A percentile compares a stretch with the other conserved stretches of the same genome.
phyloP scores from a whole-genome alignment of 2,888 invertebrate species.

The Nemoura dubitans region DNA sequence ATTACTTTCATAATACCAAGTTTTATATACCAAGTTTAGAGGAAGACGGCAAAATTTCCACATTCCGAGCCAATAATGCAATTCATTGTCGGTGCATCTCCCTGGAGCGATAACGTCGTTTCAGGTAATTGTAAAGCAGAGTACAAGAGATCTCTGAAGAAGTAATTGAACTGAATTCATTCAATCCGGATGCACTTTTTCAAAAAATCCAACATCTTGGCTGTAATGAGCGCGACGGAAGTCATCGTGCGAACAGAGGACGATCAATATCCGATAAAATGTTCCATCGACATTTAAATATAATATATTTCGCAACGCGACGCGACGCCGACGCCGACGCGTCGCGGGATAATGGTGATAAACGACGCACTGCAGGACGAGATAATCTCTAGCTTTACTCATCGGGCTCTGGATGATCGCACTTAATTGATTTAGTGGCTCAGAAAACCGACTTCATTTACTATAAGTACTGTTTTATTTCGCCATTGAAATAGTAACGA shows the following conservation, averaged over 20 bases:
- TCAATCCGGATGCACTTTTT: not conserved
- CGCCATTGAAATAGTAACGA: too few relatives aligned
- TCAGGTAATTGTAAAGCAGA: not conserved
- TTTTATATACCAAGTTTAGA: not conserved
- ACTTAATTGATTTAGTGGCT: conserved; percentile 19
- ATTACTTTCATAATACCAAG: not conserved
- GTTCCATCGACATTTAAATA: conserved; percentile 34
- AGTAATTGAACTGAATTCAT: not conserved
- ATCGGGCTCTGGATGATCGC: not conserved
- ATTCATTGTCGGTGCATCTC: not conserved
- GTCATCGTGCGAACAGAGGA: not conserved
- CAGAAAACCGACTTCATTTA: not conserved
- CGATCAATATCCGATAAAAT: conserved; percentile 37
- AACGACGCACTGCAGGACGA: conserved; percentile 15
- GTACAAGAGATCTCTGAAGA: not conserved
- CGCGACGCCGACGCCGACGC: too few relatives aligned
- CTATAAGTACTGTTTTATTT: too few relatives aligned
- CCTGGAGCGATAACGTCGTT: not conserved
- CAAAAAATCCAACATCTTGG: not conserved
- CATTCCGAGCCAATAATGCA: not conserved
- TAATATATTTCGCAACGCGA: conserved; percentile 23
- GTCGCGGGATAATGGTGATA: conserved; percentile 38
- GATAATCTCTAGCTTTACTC: conserved; percentile 21
- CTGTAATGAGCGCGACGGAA: not conserved
- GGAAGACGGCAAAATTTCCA: not conserved